Conservation (phyloP, 2,113 vertebrate species). For the Chascanopsetta lugubris region DNA sequence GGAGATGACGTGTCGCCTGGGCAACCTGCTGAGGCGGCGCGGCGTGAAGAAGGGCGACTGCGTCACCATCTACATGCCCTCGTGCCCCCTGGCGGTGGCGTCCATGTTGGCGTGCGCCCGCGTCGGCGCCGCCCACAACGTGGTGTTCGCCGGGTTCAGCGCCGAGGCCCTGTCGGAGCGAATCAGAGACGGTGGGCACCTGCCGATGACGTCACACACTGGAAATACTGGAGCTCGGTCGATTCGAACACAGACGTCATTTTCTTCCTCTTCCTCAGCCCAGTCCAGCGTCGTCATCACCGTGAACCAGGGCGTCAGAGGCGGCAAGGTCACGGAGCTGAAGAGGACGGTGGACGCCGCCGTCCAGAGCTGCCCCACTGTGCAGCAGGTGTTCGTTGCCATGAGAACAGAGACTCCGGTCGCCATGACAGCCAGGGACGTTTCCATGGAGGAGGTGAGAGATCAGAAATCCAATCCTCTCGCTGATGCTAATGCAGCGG, state of each 20-base stretch:
- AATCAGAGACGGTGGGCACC: conserved; percentile 80
- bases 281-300: conserved; percentile 71
- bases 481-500: not conserved
- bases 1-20: conserved; percentile 82
- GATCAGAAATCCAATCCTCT: conserved; percentile 7
- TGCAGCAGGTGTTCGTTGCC: conserved; percentile 68
- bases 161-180: conserved; percentile 81
- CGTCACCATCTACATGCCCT: conserved; percentile 86
- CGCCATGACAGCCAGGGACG: conserved; percentile 55
- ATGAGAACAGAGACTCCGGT: conserved; percentile 69
- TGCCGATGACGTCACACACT: not conserved
- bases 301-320: conserved; percentile 69
- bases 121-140: conserved; percentile 79
- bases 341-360: conserved; percentile 72
- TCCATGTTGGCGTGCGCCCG: conserved; percentile 85
- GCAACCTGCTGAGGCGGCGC: conserved; percentile 79
- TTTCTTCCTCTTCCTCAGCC: conserved; percentile 35
- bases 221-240: too few species aligned
- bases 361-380: conserved; percentile 54
- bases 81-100: conserved; percentile 81
- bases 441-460: conserved; percentile 73
- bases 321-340: conserved; percentile 61
- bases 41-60: conserved; percentile 82
- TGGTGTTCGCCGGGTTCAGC: conserved; percentile 86
- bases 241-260: not conserved